Percentiles rank a stretch among this genome's conserved stretches.
Evolutionary conservation across 2,113 vertebrate species (phyloP).

Genomic region (Muscicapa adusta): DNA sequence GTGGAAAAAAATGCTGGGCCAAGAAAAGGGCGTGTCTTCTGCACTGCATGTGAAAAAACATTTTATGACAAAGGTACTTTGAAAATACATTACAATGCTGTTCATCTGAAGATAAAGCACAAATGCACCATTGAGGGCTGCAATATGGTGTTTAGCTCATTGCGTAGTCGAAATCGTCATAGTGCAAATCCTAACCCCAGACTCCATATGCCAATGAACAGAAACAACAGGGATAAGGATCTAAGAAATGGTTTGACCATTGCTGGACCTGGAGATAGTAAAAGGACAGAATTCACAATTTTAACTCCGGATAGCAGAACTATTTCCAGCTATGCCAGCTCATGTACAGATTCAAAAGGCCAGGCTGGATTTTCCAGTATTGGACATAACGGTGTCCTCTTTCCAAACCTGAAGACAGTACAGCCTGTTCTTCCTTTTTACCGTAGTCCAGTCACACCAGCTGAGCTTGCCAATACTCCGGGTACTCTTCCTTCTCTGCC

Average conservation of each 20-base stretch:
- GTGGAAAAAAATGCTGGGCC: slow-evolving; percentile 77
- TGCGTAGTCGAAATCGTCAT: slow-evolving; percentile 94
- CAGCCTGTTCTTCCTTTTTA: slow-evolving; percentile 97
- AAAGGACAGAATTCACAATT: slow-evolving; percentile 72
- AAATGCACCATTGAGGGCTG: slow-evolving; percentile 96
- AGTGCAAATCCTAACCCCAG: slow-evolving; percentile 97
- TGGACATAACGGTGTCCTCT: slow-evolving; percentile 88
- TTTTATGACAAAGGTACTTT: slow-evolving; percentile 98
- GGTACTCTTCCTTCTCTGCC: slow-evolving; percentile 91
- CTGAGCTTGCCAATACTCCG: slow-evolving; percentile 91
- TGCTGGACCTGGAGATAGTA: slow-evolving; percentile 73
- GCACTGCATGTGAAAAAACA: slow-evolving; percentile 95
- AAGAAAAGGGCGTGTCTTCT: slow-evolving; percentile 94
- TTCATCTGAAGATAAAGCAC: slow-evolving; percentile 98
- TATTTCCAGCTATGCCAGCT: slow-evolving; percentile 74
- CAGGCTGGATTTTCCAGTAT: slow-evolving; percentile 74
- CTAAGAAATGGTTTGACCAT: slow-evolving; percentile 76
- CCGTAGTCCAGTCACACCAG: slow-evolving; percentile 89
- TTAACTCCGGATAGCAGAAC: slow-evolving; percentile 76
- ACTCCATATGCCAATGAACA: slow-evolving; percentile 97
- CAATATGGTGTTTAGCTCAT: slow-evolving; percentile 97
- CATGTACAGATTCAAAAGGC: slow-evolving; percentile 80
- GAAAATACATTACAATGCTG: slow-evolving; percentile 98
- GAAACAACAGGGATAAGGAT: slow-evolving; percentile 95
- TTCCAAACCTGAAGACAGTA: slow-evolving; percentile 93